Base-by-base conservation (phyloP, 2,888 invertebrate genomes). In the Apamea sordens region DNA sequence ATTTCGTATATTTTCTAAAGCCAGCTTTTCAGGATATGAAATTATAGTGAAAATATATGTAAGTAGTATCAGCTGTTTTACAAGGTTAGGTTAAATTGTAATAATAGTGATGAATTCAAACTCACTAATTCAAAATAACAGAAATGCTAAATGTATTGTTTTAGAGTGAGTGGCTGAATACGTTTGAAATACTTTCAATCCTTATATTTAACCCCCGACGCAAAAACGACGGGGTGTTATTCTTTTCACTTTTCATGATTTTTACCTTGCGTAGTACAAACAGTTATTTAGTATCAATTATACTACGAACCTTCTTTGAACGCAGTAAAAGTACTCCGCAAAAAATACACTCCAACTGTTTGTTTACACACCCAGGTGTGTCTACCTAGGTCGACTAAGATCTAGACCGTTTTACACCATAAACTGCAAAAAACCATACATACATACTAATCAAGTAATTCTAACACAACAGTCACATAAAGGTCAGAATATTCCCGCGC, bases 401-500 rank as follows among this genome's bases (percentile, higher is more conserved):
- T 75, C 75, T 68, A 82, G 59, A 74, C 56, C 21, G 61, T 76
- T 75, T 53, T 13, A 61, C 13, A 41, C 11, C 3, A 8, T 13
- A 75, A 36, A 36, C 63, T 63, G 4, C 18, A 32, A 63, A 47
- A 71, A 47, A 21, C 2, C 15, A 63, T 63, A 64, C 64, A 64
- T 63, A 67, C 63, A 11, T 32, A 71, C 0, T 78, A 83, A 76
- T 87, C 32, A 87, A 73, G n/a, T 73, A 56, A 69, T 73, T 69
- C 56, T 77, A 87, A 77, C 73, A 76, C 61, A 71, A 76, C 61
- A 41, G 61, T n/a, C 7, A 15, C n/a, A 61, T 32, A 91, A 91
- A 91, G 92, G 91, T 90, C 90, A 86, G 70, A 61, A 64, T 77
- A 84, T 90, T 91, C 91, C 91, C 91, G 88, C 90, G 89, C 44